phyloP scores from a whole-genome alignment of 2,888 invertebrate species.

The Galerucella pusilla region DNA sequence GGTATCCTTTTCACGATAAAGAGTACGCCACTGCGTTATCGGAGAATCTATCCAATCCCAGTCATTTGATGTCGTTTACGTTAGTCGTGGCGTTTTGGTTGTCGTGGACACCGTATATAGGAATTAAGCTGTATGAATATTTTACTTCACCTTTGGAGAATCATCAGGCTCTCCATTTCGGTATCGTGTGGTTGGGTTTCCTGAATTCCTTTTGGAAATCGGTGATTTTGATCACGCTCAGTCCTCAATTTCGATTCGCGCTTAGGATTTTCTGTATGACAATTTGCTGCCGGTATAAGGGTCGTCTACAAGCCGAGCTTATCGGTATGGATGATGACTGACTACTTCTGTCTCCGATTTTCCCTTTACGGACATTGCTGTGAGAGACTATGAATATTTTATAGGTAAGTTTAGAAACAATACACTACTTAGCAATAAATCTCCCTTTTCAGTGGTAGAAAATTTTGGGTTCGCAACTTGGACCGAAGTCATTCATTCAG shows the following conservation, averaged over 20 bases:
- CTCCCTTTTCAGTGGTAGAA: too few relatives aligned
- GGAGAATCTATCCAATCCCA: constrained; percentile 92
- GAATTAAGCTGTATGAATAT: constrained; percentile 82
- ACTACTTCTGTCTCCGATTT: constrained; percentile 60
- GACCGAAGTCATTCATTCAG: too few relatives aligned
- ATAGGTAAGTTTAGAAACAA: constrained; percentile 49
- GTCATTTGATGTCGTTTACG: constrained; percentile 95
- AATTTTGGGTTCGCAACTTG: too few relatives aligned
- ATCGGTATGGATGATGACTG: constrained; percentile 90
- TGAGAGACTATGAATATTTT: constrained; percentile 62
- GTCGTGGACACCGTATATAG: constrained; percentile 94
- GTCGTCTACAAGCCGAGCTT: constrained; percentile 85
- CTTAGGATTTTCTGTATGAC: constrained; percentile 89
- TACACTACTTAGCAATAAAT: too few relatives aligned
- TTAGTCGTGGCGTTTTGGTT: constrained; percentile 91
- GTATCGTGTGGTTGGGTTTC: constrained; percentile 94
- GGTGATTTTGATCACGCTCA: constrained; percentile 87
- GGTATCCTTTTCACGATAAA: constrained; percentile 90
- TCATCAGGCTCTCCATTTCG: constrained; percentile 81
- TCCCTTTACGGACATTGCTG: constrained; percentile 60
- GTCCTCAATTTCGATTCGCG: constrained; percentile 92
- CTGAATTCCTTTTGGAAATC: constrained; percentile 97
- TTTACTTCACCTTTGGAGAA: constrained; percentile 63
- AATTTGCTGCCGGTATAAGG: constrained; percentile 87
- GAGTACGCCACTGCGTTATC: constrained; percentile 91